Base-by-base conservation (phyloP, 2,113 vertebrate species). In the Thymallus thymallus region DNA sequence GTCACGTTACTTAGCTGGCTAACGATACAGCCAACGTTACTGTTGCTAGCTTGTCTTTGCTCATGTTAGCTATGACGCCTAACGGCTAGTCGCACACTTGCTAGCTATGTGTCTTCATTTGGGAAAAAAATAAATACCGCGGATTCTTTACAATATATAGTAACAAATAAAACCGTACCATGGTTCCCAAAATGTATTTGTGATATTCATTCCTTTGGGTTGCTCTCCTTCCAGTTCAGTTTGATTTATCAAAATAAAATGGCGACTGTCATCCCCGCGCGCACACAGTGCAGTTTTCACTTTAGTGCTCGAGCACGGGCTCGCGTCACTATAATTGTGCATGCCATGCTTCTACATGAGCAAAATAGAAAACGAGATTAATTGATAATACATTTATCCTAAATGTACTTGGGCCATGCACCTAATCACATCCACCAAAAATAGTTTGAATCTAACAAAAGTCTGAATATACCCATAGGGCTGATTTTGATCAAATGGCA, bases 231-330 rank as follows among this genome's bases (percentile, higher is more conserved):
- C 81, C 35, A 85, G 68, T 80, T 87, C 82, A 81, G 86, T 90
- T 91, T 88, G 87, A 88, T 88, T 92, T 93, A 90, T 83, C 72
- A 88, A 91, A 92, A 93, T 91, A 94, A 94, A 93, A 94, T 94
- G 93, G 93, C 93, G 93, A 90, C 92, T 85, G 86, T 88, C 89
- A 89, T 80, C 71, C 24, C 84, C 84, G 92, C 93, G 92, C 90
- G 90, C 87, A 88, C 91, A 76, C 88, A 81, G 78, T 69, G 68
- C 73, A 67, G 80, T 84, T 81, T 74, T 86, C 80, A 51, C 48
- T 51, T 81, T 80, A 83, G 79, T 76, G 86, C 86, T 84, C 80
- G 87, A 81, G 80, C 77, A 58, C 73, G 63, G 69, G 76, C 79
- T 83, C 82, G 87, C 80, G 86, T 88, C 85, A 77, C 67, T n/a